A percentile compares a stretch with the other conserved stretches of the same genome.
Conservation (phyloP, 2,113 vertebrate species). For the Sminthopsis crassicaudata region DNA sequence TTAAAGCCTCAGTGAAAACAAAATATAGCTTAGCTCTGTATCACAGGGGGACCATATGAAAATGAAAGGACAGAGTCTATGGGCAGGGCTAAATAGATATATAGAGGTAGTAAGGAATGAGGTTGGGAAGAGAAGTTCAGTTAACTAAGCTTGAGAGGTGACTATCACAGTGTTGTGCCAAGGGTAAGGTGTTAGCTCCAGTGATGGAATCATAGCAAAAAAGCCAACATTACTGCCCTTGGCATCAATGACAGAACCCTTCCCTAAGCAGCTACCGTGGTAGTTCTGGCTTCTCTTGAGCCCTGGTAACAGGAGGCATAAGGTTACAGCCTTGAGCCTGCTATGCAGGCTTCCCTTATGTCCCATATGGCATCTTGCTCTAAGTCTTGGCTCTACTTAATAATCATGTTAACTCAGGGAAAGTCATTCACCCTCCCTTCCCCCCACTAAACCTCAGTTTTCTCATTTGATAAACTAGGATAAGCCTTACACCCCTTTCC, state of each 20-base stretch:
- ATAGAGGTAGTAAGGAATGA: not conserved
- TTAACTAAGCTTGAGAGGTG: not conserved
- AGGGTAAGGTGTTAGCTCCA: not conserved
- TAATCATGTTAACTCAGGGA: not conserved
- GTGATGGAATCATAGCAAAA: not conserved
- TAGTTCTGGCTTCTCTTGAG: not conserved
- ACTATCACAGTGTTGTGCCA: not conserved
- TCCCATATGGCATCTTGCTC: not conserved
- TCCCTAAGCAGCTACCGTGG: not conserved
- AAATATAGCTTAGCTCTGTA: not conserved
- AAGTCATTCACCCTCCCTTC: not conserved
- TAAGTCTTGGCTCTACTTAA: not conserved
- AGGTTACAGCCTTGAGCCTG: not conserved
- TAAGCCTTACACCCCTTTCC: not conserved
- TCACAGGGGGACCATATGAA: not conserved
- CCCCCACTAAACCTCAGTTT: not conserved
- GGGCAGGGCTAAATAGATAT: not conserved
- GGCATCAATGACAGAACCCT: not conserved
- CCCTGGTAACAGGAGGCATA: not conserved
- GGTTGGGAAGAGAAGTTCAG: too few species aligned
- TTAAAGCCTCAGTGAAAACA: not conserved
- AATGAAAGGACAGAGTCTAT: not conserved
- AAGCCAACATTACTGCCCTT: not conserved
- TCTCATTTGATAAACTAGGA: not conserved
- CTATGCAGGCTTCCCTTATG: not conserved